Evolutionary conservation across 1,140 invertebrate genomes (phyloP), one percentile per base, ranked within the genome.

Genomic region (Tetramorium alpestre): DNA sequence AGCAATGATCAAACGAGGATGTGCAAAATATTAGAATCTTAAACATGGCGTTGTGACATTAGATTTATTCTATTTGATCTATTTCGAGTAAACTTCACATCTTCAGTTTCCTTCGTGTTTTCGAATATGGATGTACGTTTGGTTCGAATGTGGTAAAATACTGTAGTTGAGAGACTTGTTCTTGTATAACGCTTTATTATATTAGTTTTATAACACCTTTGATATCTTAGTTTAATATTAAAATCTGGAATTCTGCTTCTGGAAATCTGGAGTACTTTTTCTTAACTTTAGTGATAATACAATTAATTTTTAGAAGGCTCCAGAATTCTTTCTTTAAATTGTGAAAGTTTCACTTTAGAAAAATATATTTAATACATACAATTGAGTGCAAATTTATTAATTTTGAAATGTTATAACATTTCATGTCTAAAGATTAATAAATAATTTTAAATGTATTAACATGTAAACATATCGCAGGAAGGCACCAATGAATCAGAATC

Each of bases 401-500:
- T 33, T 33, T 33, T 33, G 3, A 33, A 33, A 33, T 33, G 33
- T 33, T 33, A 33, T 33, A 33, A 33, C 33, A 4, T 33, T 33
- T 33, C 2, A 33, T 2, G 28, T 33, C 13, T 64, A 38, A 33
- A 33, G 16, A 0, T 41, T 41, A 49, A 64, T 18, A 7, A 77
- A 62, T n/a, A 78, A 49, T 60, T 47, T 47, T 6, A 76, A 51
- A 41, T 51, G 1, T 73, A 51, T 54, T 44, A 33, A 33, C 2
- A 2, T 22, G 1, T 0, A 33, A 33, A 33, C 3, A 33, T 41
- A 44, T 70, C 88, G 16, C 47, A 95, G 94, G 92, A 94, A 84
- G 89, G 28, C 41, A 60, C 6, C 0, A 87, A 47, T 44, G 86
- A 93, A 72, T 89, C 82, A 77, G 87, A 69, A 73, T 89, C 86